Conservation (phyloP, 2,888 invertebrate species). For the Nephrotoma guestfalica region DNA sequence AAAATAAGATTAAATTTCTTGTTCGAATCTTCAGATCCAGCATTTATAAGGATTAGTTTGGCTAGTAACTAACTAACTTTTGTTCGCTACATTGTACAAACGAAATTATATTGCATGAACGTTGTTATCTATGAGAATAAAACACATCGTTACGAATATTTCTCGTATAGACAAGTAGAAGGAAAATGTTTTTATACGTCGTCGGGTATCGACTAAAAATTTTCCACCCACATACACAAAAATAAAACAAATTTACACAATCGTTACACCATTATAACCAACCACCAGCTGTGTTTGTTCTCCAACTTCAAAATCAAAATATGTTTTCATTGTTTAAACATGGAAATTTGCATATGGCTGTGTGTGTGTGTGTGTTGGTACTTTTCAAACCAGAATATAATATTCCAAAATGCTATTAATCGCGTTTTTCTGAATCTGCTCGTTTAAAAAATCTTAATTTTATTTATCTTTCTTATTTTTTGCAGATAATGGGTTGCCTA, state of each 20-base stretch:
- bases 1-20: too few species aligned
- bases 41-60: too few species aligned
- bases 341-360: not conserved
- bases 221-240: not conserved
- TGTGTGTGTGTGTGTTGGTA: not conserved
- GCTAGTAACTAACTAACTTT: too few species aligned
- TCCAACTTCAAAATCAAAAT: not conserved
- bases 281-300: not conserved
- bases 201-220: not conserved
- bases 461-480: not conserved
- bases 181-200: too few species aligned
- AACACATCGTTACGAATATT: too few species aligned
- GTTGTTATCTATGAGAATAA: too few species aligned
- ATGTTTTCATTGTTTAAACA: not conserved
- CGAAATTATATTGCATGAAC: too few species aligned
- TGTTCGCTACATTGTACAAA: too few species aligned
- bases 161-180: too few species aligned
- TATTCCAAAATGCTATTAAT: not conserved
- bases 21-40: too few species aligned
- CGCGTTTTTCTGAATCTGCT: not conserved
- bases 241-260: not conserved
- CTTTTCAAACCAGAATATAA: not conserved
- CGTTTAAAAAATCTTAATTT: not conserved
- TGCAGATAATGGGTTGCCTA: slow-evolving; percentile 70
- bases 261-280: not conserved